phyloP scores from a whole-genome alignment of 1,140 invertebrate genomes.

The Habropoda laboriosa region DNA sequence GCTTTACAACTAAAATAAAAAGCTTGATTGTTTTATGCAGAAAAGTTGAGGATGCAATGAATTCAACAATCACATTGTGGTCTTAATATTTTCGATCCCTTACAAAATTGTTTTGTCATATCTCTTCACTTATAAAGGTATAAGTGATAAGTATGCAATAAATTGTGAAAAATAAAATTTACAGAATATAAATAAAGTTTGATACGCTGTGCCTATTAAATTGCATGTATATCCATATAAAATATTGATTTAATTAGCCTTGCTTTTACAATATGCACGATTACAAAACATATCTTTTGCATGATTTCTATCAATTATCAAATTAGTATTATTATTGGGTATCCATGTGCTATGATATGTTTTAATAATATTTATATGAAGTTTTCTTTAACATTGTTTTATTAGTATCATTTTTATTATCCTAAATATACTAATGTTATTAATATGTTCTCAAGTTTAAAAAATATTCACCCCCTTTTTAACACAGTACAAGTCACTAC shows the following conservation, averaged over 20 bases:
- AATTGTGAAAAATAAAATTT: conserved; percentile 49
- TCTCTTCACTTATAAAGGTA: conserved; percentile 13
- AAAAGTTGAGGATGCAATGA: conserved; percentile 33
- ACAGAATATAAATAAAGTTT: conserved; percentile 40
- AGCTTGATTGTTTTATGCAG: conserved; percentile 27
- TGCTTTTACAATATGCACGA: conserved; percentile 45
- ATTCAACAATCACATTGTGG: conserved; percentile 4
- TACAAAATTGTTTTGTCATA: conserved; percentile 19
- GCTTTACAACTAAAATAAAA: conserved; percentile 60
- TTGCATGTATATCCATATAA: conserved; percentile 47
- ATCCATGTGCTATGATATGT: conserved; percentile 12
- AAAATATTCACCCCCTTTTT: neutral
- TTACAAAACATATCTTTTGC: conserved; percentile 30
- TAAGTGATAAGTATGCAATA: conserved; percentile 43
- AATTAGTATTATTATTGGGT: conserved; percentile 23
- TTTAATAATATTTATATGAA: conserved; percentile 11
- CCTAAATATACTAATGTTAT: conserved; percentile 12
- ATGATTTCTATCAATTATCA: conserved; percentile 33
- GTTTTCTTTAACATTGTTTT: conserved; percentile 4
- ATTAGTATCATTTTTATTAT: conserved; percentile 10
- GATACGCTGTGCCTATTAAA: conserved; percentile 42
- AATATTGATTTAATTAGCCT: conserved; percentile 29
- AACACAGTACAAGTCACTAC: neutral
- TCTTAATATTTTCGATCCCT: conserved; percentile 5
- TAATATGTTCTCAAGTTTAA: neutral